Evolutionary conservation across 2,113 vertebrate genomes (phyloP).

Genomic region (Morone saxatilis): DNA sequence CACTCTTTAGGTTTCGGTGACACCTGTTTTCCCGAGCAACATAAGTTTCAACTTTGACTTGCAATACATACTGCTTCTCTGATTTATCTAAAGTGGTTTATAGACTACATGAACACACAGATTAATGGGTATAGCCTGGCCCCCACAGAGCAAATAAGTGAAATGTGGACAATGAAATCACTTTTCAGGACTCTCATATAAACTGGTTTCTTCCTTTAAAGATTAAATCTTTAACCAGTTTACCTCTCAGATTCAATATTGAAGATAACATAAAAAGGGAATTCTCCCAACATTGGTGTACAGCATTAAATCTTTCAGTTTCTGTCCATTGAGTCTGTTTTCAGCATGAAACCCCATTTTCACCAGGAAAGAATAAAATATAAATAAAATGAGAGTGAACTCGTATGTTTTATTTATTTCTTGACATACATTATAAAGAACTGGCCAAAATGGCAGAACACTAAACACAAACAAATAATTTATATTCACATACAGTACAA

Average conservation of each 20-base stretch:
- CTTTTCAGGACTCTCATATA: neutral
- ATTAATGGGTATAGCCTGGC: neutral
- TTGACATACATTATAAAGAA: too few species aligned
- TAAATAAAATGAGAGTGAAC: neutral
- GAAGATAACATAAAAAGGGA: neutral
- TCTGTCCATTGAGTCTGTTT: neutral
- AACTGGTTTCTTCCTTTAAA: neutral
- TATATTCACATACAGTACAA: neutral
- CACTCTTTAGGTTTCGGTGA: conserved; percentile 53
- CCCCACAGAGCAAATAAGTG: neutral
- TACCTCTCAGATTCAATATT: neutral
- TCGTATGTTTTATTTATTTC: too few species aligned
- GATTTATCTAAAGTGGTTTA: neutral
- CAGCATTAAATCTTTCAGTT: neutral
- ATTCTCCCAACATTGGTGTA: neutral
- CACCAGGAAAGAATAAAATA: neutral
- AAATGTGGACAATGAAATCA: neutral
- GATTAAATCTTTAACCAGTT: neutral
- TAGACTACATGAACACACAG: neutral
- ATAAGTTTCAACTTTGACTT: conserved; percentile 25
- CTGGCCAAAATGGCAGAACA: too few species aligned
- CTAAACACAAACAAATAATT: too few species aligned
- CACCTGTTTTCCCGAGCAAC: neutral
- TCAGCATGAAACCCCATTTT: neutral
- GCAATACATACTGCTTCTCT: neutral